A percentile compares a stretch with the other conserved stretches of the same genome.
phyloP scores from a whole-genome alignment of 2,113 vertebrate genomes.

The Bubo blakistoni region DNA sequence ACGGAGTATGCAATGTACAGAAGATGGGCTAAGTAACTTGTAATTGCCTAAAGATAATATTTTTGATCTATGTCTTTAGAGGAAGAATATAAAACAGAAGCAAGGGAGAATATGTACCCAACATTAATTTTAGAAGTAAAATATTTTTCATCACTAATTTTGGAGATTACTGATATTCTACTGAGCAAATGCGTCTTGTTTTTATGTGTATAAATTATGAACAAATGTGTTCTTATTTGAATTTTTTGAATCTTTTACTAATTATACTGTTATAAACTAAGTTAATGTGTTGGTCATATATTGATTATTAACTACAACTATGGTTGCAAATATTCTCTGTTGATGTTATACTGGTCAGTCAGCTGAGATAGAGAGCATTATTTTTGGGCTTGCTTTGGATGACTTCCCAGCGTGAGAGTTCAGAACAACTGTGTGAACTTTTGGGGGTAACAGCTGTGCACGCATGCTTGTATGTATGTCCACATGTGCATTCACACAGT shows the following conservation, averaged over 20 bases:
- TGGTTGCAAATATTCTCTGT: neutral
- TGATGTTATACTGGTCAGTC: neutral
- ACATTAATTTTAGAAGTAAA: neutral
- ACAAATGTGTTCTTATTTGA: neutral
- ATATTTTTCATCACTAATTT: neutral
- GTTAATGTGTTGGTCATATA: fast-evolving
- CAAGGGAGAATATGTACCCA: neutral
- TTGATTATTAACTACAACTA: neutral
- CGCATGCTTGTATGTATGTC: too few relatives aligned
- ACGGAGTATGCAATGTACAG: neutral
- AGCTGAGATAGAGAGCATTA: neutral
- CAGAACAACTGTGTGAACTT: neutral
- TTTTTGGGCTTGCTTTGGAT: neutral
- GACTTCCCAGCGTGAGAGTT: neutral
- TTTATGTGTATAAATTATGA: neutral
- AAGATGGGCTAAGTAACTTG: neutral
- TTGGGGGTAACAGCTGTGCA: neutral
- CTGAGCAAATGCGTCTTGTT: neutral
- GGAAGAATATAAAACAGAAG: neutral
- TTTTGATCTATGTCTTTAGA: neutral
- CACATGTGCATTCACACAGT: neutral
- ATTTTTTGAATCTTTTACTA: neutral
- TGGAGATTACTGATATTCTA: neutral
- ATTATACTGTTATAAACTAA: neutral
- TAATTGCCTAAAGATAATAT: neutral